Percentiles rank a stretch among this genome's conserved stretches.
phyloP scores from a whole-genome alignment of 1,140 invertebrate species.

The Panulirus ornatus region DNA sequence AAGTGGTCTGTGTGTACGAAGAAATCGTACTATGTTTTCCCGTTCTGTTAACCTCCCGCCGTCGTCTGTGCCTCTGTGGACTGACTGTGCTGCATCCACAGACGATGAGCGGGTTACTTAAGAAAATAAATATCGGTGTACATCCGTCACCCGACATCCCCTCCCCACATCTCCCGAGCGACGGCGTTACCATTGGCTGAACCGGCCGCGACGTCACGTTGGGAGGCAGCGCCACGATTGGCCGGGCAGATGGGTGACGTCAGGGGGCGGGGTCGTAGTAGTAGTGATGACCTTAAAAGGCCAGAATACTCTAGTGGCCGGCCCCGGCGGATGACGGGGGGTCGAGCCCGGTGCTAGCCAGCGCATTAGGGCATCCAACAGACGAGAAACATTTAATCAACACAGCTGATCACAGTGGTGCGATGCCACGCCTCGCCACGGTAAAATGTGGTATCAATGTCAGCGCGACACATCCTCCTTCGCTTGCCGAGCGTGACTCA shows the following conservation, averaged over 20 bases:
- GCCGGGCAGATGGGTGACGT: background rate
- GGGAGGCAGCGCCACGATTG: background rate
- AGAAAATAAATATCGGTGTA: background rate
- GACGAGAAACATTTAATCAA: background rate
- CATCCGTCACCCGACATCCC: too few species aligned
- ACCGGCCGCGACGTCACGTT: background rate
- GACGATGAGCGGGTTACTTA: background rate
- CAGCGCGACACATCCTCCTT: too few species aligned
- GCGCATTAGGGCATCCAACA: background rate
- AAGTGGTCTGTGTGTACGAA: background rate
- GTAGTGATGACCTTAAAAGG: constrained; percentile 11
- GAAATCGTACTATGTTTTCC: background rate
- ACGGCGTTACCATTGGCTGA: background rate
- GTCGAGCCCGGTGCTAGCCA: background rate
- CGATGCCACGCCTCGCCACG: too few species aligned
- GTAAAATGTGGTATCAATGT: too few species aligned
- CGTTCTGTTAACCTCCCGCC: background rate
- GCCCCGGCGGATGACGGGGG: background rate
- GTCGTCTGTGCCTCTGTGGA: background rate
- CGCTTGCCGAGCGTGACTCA: too few species aligned
- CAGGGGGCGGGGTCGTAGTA: background rate
- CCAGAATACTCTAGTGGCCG: background rate
- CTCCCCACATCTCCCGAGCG: too few species aligned
- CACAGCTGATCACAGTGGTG: background rate
- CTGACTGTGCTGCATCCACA: background rate